A percentile compares a stretch with the other conserved stretches of the same genome.
Conservation (phyloP, 2,888 invertebrate genomes). For the Halictus quadricinctus region DNA sequence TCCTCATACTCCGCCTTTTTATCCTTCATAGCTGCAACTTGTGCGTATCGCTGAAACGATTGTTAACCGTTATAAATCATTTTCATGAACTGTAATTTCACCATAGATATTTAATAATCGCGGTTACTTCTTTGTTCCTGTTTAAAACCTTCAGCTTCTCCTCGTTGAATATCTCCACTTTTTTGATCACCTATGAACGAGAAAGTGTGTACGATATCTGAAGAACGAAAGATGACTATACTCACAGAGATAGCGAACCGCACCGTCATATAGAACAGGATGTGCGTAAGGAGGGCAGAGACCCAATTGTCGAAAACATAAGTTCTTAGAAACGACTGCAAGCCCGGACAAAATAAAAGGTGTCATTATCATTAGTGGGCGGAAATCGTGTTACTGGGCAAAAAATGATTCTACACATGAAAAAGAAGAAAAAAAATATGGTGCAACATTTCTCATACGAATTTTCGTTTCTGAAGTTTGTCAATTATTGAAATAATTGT, state of each 20-base stretch:
- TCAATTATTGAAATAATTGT: too few species aligned
- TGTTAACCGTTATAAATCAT: not conserved
- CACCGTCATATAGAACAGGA: conserved; percentile 69
- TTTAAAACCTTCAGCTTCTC: conserved; percentile 71
- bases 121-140: conserved; percentile 74
- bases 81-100: conserved; percentile 9
- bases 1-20: conserved; percentile 78
- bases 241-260: conserved; percentile 79
- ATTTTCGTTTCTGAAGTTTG: too few species aligned
- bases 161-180: conserved; percentile 74
- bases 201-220: not conserved
- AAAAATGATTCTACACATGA: not conserved
- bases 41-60: conserved; percentile 73
- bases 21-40: conserved; percentile 73
- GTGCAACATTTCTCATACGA: too few species aligned
- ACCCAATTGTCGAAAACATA: conserved; percentile 77
- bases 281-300: conserved; percentile 70
- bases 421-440: not conserved
- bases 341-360: not conserved
- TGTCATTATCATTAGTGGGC: not conserved
- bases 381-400: not conserved
- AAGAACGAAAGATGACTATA: not conserved
- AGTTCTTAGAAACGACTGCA: conserved; percentile 77
- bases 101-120: conserved; percentile 3
- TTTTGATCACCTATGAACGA: conserved; percentile 71